Conservation (phyloP, 2,797 vertebrate genomes). For the Pseudochirops corinnae region DNA sequence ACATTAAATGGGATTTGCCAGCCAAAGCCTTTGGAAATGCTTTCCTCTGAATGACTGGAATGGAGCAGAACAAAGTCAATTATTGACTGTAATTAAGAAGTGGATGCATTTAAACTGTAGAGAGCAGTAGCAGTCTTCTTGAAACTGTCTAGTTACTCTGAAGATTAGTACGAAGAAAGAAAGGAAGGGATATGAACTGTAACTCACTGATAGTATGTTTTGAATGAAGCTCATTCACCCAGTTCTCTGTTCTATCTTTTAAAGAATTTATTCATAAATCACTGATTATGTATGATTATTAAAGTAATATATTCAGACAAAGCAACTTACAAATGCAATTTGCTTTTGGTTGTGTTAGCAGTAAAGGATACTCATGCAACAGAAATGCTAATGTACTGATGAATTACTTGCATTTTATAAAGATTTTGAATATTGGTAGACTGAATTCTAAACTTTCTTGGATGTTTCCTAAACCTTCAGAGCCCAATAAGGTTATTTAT, state of each 20-base stretch:
- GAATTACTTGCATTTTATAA: conserved; percentile 82
- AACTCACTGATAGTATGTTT: conserved; percentile 82
- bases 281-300: conserved; percentile 85
- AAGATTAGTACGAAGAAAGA: conserved; percentile 85
- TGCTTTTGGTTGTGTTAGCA: conserved; percentile 83
- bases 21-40: conserved; percentile 84
- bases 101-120: conserved; percentile 96
- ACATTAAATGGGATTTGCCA: conserved; percentile 86
- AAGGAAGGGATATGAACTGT: conserved; percentile 83
- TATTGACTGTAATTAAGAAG: conserved; percentile 90
- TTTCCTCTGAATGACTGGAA: conserved; percentile 86
- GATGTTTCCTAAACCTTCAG: conserved; percentile 80
- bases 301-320: conserved; percentile 84
- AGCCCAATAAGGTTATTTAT: conserved; percentile 85
- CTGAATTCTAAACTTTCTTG: conserved; percentile 80
- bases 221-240: conserved; percentile 80
- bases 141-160: conserved; percentile 87
- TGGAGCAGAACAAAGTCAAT: conserved; percentile 88
- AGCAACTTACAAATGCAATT: conserved; percentile 84
- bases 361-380: conserved; percentile 81
- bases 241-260: conserved; percentile 81
- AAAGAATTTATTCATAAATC: conserved; percentile 82
- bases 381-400: conserved; percentile 81
- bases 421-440: conserved; percentile 80
- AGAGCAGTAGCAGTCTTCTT: conserved; percentile 99